Conservation (phyloP, 2,113 vertebrate genomes). For the Ictalurus furcatus region DNA sequence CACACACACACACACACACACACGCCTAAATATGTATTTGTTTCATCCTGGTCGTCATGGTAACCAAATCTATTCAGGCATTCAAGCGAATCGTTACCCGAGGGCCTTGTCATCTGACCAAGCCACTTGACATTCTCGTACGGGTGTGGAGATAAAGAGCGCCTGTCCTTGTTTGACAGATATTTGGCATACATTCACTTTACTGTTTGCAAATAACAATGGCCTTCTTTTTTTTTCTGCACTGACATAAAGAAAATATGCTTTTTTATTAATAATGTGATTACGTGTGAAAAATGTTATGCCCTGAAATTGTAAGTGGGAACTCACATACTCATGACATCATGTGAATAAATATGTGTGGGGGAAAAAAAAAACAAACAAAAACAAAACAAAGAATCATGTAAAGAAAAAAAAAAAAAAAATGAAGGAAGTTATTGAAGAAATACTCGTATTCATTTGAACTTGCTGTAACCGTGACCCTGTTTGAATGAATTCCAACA, state of each 20-base stretch:
- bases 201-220: not conserved
- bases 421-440: too few species aligned
- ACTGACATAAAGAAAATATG: not conserved
- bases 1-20: not conserved
- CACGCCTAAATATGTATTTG: slow-evolving; percentile 66
- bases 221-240: not conserved
- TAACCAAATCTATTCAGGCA: slow-evolving; percentile 55
- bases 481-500: not conserved
- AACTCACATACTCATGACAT: not conserved
- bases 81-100: slow-evolving; percentile 31
- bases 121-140: slow-evolving; percentile 8
- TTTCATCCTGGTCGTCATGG: slow-evolving; percentile 61
- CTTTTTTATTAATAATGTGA: not conserved
- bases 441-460: too few species aligned
- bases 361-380: too few species aligned
- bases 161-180: not conserved
- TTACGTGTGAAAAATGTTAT: not conserved
- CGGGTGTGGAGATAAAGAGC: slow-evolving; percentile 1
- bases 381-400: not conserved
- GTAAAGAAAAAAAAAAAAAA: not conserved
- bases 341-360: not conserved
- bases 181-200: not conserved
- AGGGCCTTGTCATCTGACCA: slow-evolving; percentile 17
- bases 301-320: not conserved
- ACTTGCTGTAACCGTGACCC: too few species aligned